A percentile compares a stretch with the other conserved stretches of the same genome.
Conservation (phyloP, 1,140 invertebrate genomes). For the Hylaeus anthracinus region DNA sequence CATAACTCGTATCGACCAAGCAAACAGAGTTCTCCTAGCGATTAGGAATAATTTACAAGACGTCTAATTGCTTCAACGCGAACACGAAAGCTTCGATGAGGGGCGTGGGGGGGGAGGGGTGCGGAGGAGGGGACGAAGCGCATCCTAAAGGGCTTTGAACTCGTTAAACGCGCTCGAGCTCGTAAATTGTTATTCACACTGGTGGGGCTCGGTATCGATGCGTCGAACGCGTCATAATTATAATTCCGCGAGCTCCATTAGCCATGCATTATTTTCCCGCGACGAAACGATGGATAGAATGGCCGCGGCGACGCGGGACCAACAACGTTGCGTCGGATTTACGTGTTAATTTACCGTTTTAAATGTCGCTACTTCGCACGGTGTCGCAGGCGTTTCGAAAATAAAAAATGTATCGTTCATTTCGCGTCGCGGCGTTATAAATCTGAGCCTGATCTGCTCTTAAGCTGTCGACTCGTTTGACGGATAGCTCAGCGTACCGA, state of each 20-base stretch:
- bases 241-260: constrained; percentile 28
- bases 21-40: background rate
- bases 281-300: constrained; percentile 14
- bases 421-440: constrained; percentile 61
- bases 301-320: background rate
- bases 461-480: constrained; percentile 62
- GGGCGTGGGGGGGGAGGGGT: background rate
- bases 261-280: constrained; percentile 37
- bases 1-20: background rate
- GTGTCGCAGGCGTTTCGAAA: constrained; percentile 20
- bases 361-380: constrained; percentile 9
- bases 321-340: constrained; percentile 8
- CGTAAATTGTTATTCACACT: constrained; percentile 45
- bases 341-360: constrained; percentile 35
- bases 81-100: background rate
- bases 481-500: constrained; percentile 19
- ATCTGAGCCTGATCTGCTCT: constrained; percentile 62
- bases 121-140: background rate
- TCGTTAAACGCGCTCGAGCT: constrained; percentile 23
- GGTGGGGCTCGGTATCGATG: constrained; percentile 8
- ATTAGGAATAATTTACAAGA: constrained; percentile 19
- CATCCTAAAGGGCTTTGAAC: constrained; percentile 15
- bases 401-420: constrained; percentile 61
- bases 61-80: constrained; percentile 19
- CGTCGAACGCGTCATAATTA: constrained; percentile 38